Conservation (phyloP, 1,140 invertebrate genomes). For the Acarapis woodi region DNA sequence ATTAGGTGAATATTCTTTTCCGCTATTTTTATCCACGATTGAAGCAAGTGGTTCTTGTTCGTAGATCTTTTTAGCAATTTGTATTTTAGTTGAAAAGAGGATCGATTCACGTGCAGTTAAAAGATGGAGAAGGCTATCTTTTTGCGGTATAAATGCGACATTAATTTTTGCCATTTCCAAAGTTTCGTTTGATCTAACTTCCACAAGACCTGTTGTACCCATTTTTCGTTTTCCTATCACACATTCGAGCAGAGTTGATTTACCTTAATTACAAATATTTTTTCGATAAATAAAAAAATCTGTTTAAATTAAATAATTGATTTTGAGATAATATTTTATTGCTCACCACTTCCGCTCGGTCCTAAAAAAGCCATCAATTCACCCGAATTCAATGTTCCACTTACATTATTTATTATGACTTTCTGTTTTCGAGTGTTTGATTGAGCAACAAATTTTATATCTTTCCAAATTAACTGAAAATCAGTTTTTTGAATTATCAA, state of each 20-base stretch:
- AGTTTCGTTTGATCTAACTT: background rate
- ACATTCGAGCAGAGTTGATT: slow-evolving; percentile 21
- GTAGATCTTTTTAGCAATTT: slow-evolving; percentile 17
- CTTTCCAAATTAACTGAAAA: no score
- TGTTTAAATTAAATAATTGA: no score
- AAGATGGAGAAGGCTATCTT: slow-evolving; percentile 60
- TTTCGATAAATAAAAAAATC: no score
- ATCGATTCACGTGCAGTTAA: slow-evolving; percentile 63
- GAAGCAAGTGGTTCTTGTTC: background rate
- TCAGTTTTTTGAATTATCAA: no score
- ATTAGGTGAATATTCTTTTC: background rate
- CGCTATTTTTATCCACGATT: background rate
- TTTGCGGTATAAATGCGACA: slow-evolving; percentile 24
- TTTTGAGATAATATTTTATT: no score
- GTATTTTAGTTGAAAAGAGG: slow-evolving; percentile 65
- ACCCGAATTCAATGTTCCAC: slow-evolving; percentile 14
- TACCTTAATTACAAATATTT: no score
- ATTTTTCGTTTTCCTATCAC: slow-evolving; percentile 9
- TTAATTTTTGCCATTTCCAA: background rate
- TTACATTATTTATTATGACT: slow-evolving; percentile 13
- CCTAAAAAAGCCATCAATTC: slow-evolving; percentile 24
- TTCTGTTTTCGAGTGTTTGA: no score
- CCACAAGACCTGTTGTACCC: slow-evolving; percentile 4
- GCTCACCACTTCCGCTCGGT: slow-evolving; percentile 29
- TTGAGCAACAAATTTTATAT: no score